Evolutionary conservation across 2,888 invertebrate genomes (phyloP).

Genomic region (Balanococcus diminutus): DNA sequence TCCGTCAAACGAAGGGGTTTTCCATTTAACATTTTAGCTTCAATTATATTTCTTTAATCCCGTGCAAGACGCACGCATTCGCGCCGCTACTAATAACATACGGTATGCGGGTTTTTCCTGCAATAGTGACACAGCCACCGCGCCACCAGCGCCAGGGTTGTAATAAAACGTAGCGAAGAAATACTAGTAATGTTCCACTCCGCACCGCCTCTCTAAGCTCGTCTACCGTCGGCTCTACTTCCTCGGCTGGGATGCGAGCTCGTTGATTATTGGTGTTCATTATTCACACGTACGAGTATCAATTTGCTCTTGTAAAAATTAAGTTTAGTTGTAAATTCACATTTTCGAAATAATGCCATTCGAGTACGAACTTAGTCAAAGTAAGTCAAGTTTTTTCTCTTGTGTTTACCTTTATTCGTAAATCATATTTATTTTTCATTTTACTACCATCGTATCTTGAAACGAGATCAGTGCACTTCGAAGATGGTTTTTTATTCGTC

Average conservation of each 20-base stretch:
- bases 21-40: not conserved
- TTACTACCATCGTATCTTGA: too few species aligned
- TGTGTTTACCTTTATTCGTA: not conserved
- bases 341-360: slow-evolving; percentile 25
- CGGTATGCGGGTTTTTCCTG: slow-evolving; percentile 10
- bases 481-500: not conserved
- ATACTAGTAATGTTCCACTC: not conserved
- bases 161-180: not conserved
- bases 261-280: not conserved
- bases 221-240: not conserved
- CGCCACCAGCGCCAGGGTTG: not conserved
- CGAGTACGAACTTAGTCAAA: slow-evolving; percentile 15
- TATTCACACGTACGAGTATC: not conserved
- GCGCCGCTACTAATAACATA: slow-evolving; percentile 18
- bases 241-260: not conserved
- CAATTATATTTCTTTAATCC: not conserved
- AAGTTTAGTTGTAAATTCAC: not conserved
- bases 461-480: too few species aligned
- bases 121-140: slow-evolving; percentile 14
- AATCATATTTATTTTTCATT: not conserved
- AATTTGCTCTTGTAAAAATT: not conserved
- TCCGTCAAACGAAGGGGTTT: not conserved
- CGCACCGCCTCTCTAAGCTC: not conserved
- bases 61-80: not conserved
- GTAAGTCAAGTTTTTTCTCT: not conserved